These are phyloP conservation scores for Hofmannophila pseudospretella DNA, from an alignment of 2,888 invertebrate genomes.

Conservation along the genomic window DNA sequence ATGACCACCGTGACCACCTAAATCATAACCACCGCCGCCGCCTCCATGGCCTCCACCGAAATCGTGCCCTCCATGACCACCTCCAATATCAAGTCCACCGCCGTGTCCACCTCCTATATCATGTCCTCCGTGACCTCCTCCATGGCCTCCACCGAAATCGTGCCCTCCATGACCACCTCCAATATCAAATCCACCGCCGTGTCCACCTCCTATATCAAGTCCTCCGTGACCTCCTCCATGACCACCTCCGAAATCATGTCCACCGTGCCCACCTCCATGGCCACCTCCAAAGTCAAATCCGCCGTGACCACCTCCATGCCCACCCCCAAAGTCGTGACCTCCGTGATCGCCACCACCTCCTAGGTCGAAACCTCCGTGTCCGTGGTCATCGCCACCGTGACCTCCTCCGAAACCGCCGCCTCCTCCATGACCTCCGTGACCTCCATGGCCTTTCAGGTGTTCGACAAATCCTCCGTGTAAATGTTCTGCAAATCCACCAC, in stretches of 20 bases:
- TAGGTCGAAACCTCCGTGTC: conserved; percentile 12
- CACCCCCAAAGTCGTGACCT: conserved; percentile 19
- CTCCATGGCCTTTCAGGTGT: conserved; percentile 13
- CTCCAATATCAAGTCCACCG: conserved; percentile 23
- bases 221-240: conserved; percentile 27
- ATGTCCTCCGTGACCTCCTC: conserved; percentile 25
- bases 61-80: conserved; percentile 24
- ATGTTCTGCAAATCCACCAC: conserved; percentile 18
- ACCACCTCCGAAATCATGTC: conserved; percentile 26
- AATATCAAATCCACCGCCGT: conserved; percentile 22
- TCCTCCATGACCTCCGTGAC: conserved; percentile 38
- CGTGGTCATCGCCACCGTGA: conserved; percentile 16
- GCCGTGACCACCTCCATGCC: conserved; percentile 14
- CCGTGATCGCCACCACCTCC: conserved; percentile 18
- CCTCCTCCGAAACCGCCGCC: conserved; percentile 20
- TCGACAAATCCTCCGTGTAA: conserved; percentile 14
- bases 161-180: conserved; percentile 19
- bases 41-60: conserved; percentile 24
- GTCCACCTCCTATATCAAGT: conserved; percentile 21
- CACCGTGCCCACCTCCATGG: conserved; percentile 20
- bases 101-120: conserved; percentile 24
- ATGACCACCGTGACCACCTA: conserved; percentile 27
- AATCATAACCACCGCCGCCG: conserved; percentile 24
- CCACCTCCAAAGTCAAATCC: conserved; percentile 24
- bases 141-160: conserved; percentile 19